phyloP scores from a whole-genome alignment of 2,888 invertebrate species.

The Blomia tropicalis region DNA sequence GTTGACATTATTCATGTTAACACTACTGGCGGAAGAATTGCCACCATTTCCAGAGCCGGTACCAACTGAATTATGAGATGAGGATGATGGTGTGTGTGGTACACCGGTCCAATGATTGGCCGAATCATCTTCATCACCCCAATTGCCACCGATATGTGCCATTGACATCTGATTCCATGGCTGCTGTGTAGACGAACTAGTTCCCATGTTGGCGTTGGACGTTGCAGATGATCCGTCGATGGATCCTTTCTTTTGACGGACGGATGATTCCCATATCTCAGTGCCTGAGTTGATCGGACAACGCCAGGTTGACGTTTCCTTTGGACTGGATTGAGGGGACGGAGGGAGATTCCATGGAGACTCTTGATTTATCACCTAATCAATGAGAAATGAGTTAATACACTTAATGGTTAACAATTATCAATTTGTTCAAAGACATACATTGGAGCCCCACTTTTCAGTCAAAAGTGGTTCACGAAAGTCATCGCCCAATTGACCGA shows the following conservation, averaged over 20 bases:
- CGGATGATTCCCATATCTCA: slow-evolving; percentile 78
- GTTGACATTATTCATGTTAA: too few species aligned
- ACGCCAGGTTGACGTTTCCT: slow-evolving; percentile 29
- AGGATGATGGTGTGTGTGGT: slow-evolving; percentile 38
- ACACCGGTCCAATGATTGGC: slow-evolving; percentile 75
- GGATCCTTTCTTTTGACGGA: slow-evolving; percentile 43
- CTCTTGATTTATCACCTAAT: slow-evolving; percentile 46
- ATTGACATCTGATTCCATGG: slow-evolving; percentile 87
- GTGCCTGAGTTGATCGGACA: slow-evolving; percentile 33
- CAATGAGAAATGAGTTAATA: background rate
- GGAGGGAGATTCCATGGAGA: slow-evolving; percentile 82
- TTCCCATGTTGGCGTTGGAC: background rate
- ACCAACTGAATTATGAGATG: slow-evolving; percentile 30
- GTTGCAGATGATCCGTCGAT: slow-evolving; percentile 9
- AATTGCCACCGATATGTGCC: slow-evolving; percentile 63
- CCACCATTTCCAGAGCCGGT: background rate
- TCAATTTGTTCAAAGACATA: background rate
- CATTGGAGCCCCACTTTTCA: slow-evolving; percentile 23
- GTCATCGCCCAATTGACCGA: slow-evolving; percentile 20
- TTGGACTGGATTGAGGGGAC: slow-evolving; percentile 44
- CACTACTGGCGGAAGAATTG: too few species aligned
- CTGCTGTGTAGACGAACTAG: slow-evolving; percentile 37
- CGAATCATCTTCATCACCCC: slow-evolving; percentile 83
- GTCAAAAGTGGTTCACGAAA: slow-evolving; percentile 17
- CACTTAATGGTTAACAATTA: background rate